Evolutionary conservation across 92 coral and sea anemone species (phyloP), one percentile per base, ranked within the genome.

Genomic region (Epizoanthus stellaris): DNA sequence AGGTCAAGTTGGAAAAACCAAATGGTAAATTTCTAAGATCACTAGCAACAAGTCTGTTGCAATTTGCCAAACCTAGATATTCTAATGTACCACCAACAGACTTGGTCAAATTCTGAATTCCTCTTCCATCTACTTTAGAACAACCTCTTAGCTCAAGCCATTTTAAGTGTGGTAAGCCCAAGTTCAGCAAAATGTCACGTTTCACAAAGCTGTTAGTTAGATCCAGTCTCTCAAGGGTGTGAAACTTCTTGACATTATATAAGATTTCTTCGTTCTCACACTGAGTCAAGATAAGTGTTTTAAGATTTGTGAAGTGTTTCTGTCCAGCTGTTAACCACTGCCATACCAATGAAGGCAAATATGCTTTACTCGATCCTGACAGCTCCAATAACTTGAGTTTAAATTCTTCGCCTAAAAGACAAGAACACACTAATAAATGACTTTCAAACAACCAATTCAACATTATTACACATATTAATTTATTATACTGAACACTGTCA

Each of bases 51-150:
- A 77, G 45, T 77, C 82, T 77, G 6, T 68, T 34, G 0, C 82
- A 77, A 68, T 77, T 77, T 60, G 82, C 58, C 68, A 77, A 77
- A 17, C 82, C 82, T 39, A 77, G 45, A 39, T 77, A 60, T n/a
- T 77, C 69, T 56, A 77, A 16, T n/a, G 82, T 59, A 40, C 16
- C 23, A 9, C 82, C 82, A 77, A 77, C 69, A 40, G 12, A 17
- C 6, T 17, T 60, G 39, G 82, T 36, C 58, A 77, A 9, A 21
- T 34, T 20, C 14, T 5, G 47, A 59, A 76, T 34, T 38, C 68
- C 56, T 76, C 34, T 57, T 76, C 68, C 47, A 12, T 59, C 68
- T 19, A 76, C 19, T 49, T 76, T 58, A 3, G 12, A 11, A 38
- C 81, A 76, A 1, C 68, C 81, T 40, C 68, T 76, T 23, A 76